phyloP scores from a whole-genome alignment of 1,140 invertebrate species.

The Drosophila sturtevanti region DNA sequence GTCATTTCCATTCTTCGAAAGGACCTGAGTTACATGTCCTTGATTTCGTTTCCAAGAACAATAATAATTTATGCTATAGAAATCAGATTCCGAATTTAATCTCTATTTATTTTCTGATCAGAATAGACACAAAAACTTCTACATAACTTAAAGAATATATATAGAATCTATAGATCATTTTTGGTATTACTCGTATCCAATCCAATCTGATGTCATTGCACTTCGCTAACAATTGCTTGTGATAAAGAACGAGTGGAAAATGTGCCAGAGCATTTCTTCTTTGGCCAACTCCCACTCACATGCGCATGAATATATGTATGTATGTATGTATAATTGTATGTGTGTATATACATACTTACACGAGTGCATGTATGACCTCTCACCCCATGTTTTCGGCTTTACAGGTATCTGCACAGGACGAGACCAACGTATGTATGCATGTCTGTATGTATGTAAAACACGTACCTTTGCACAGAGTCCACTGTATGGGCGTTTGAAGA shows the following conservation, averaged over 20 bases:
- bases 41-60: too few species aligned
- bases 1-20: neutral
- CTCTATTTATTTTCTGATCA: too few species aligned
- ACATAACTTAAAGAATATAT: too few species aligned
- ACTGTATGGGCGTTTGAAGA: slow-evolving; percentile 13
- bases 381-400: neutral
- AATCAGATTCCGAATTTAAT: too few species aligned
- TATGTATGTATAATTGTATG: neutral
- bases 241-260: neutral
- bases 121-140: too few species aligned
- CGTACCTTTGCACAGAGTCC: neutral
- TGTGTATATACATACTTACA: neutral
- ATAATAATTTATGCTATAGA: too few species aligned
- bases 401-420: neutral
- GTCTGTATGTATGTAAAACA: slow-evolving; percentile 1
- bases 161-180: too few species aligned
- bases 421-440: neutral
- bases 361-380: neutral
- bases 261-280: slow-evolving; percentile 6
- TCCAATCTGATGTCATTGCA: neutral
- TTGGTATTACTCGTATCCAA: neutral
- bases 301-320: neutral
- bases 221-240: neutral
- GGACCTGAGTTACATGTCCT: neutral
- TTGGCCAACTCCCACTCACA: slow-evolving; percentile 9